Evolutionary conservation across 2,888 invertebrate species (phyloP).

Genomic region (Poecilobothrus nobilitatus): DNA sequence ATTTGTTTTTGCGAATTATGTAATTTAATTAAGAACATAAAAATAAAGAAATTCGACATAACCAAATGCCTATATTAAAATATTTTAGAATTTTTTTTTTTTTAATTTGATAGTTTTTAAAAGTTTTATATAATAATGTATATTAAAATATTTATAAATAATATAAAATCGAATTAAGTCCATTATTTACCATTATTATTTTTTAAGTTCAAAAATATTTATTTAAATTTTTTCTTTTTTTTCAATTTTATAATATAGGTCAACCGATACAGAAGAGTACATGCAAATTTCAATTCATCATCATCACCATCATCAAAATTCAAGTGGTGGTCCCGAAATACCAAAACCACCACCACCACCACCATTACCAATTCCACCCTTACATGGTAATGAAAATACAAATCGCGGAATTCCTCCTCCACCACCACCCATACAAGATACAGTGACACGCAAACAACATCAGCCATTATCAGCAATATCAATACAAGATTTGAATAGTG

Average conservation of each 20-base stretch:
- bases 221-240: too few species aligned
- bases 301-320: conserved; percentile 30
- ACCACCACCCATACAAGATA: conserved; percentile 38
- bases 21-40: too few species aligned
- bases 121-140: too few species aligned
- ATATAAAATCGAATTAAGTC: too few species aligned
- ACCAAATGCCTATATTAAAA: too few species aligned
- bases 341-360: conserved; percentile 45
- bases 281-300: conserved; percentile 51
- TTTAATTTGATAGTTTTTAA: too few species aligned
- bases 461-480: conserved; percentile 83
- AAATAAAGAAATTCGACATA: too few species aligned
- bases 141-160: too few species aligned
- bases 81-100: too few species aligned
- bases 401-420: conserved; percentile 29
- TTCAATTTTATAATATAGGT: conserved; percentile 32
- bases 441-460: conserved; percentile 48
- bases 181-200: too few species aligned
- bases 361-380: conserved; percentile 48
- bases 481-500: conserved; percentile 77
- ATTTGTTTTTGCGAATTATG: too few species aligned
- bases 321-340: conserved; percentile 33
- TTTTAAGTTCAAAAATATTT: too few species aligned
- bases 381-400: conserved; percentile 13
- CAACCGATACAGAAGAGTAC: conserved; percentile 44